phyloP scores from a whole-genome alignment of 2,113 vertebrate genomes.

The Rhineura floridana region DNA sequence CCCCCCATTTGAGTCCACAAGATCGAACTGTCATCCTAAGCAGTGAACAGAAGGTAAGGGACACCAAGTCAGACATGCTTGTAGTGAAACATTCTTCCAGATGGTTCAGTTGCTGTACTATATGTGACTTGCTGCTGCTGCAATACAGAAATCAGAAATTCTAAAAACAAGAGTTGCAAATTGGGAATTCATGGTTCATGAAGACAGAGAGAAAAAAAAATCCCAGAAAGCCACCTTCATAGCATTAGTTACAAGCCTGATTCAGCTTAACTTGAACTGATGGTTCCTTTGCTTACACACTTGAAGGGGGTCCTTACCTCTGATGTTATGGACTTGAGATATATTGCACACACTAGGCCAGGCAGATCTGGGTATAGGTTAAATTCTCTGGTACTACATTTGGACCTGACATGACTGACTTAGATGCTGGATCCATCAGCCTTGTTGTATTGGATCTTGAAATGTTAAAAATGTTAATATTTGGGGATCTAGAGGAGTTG shows the following conservation, averaged over 20 bases:
- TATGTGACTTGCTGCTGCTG: background rate
- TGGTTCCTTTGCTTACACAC: no score
- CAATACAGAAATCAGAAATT: background rate
- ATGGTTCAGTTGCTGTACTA: background rate
- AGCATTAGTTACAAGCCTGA: no score
- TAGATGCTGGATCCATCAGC: background rate
- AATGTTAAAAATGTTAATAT: background rate
- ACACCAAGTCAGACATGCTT: background rate
- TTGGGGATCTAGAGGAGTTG: background rate
- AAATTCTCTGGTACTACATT: background rate
- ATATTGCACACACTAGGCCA: background rate
- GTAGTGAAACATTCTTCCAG: background rate
- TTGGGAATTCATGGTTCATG: background rate
- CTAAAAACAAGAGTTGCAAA: background rate
- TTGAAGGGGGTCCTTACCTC: no score
- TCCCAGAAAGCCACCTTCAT: no score
- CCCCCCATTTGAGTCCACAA: background rate
- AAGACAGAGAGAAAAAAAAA: no score
- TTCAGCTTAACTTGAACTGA: no score
- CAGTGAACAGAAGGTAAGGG: background rate
- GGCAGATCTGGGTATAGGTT: background rate
- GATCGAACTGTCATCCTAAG: no score
- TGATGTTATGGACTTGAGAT: no score
- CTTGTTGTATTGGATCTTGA: background rate
- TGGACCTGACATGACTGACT: background rate